Evolutionary conservation across 2,113 vertebrate species (phyloP).

Genomic region (Calidris pugnax): DNA sequence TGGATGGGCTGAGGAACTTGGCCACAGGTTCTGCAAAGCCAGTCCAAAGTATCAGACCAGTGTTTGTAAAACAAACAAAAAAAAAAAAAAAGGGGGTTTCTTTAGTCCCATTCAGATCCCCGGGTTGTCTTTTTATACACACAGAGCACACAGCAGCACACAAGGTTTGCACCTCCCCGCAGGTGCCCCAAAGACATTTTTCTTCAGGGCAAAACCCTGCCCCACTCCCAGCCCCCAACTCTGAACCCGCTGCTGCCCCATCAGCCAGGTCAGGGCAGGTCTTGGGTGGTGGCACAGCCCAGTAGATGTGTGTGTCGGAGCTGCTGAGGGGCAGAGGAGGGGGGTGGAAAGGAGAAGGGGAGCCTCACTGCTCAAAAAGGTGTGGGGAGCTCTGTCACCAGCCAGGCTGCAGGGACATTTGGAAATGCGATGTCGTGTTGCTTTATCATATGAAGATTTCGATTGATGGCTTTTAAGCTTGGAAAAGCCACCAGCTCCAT

Average conservation of each 20-base stretch:
- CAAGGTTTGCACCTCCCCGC: neutral
- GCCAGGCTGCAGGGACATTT: neutral
- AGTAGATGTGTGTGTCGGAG: neutral
- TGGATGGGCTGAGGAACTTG: neutral
- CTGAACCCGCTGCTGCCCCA: rapidly evolving
- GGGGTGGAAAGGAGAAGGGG: neutral
- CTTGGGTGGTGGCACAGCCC: neutral
- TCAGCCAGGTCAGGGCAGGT: neutral
- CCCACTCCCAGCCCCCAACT: neutral
- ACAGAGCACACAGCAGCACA: neutral
- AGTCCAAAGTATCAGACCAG: neutral
- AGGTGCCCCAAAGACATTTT: neutral
- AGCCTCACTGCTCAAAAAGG: neutral
- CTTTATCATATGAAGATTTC: neutral
- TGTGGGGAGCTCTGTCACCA: neutral
- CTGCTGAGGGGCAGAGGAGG: neutral
- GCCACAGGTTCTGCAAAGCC: neutral
- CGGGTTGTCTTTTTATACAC: neutral
- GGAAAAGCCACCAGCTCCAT: rapidly evolving
- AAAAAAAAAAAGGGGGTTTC: neutral
- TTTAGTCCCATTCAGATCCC: neutral
- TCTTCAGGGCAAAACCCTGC: neutral
- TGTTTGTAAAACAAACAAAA: neutral
- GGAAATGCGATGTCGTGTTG: neutral
- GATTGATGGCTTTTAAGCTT: neutral